A percentile compares a stretch with the other conserved stretches of the same genome.
Evolutionary conservation across 2,888 invertebrate genomes (phyloP).

Genomic region (Lamproptera curius): DNA sequence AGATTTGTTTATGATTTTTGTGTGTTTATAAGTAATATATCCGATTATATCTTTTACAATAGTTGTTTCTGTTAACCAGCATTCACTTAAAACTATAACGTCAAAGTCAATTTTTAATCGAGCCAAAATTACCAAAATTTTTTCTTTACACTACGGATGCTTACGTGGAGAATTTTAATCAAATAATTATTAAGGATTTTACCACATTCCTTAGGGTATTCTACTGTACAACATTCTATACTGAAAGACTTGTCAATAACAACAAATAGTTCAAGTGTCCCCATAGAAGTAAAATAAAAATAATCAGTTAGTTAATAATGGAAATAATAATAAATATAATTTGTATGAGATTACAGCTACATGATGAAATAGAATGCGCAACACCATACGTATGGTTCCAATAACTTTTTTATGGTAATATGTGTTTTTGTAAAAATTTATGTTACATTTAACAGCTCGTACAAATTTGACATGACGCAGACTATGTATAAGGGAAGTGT

Average conservation of each 20-base stretch:
- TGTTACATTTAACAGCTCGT: no score
- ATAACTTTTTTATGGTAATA: no score
- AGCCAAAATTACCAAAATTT: constrained; percentile 2
- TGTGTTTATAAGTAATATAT: neutral
- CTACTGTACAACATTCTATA: neutral
- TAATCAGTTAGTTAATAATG: neutral
- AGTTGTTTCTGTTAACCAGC: no score
- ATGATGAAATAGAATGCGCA: no score
- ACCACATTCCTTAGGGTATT: neutral
- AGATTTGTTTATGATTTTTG: constrained; percentile 1
- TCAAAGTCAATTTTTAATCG: constrained; percentile 4
- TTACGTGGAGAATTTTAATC: neutral
- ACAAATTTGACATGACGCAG: no score
- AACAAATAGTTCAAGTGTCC: neutral
- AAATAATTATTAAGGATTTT: neutral
- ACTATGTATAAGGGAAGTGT: no score
- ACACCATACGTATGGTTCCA: no score
- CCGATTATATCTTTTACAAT: no score
- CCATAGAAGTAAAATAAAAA: neutral
- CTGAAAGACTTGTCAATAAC: neutral
- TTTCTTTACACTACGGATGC: constrained; percentile 7
- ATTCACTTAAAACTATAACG: no score
- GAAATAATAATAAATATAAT: neutral
- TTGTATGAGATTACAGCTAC: no score
- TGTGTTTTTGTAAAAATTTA: no score